Conservation (phyloP, 2,113 vertebrate genomes). For the Myxocyprinus asiaticus region DNA sequence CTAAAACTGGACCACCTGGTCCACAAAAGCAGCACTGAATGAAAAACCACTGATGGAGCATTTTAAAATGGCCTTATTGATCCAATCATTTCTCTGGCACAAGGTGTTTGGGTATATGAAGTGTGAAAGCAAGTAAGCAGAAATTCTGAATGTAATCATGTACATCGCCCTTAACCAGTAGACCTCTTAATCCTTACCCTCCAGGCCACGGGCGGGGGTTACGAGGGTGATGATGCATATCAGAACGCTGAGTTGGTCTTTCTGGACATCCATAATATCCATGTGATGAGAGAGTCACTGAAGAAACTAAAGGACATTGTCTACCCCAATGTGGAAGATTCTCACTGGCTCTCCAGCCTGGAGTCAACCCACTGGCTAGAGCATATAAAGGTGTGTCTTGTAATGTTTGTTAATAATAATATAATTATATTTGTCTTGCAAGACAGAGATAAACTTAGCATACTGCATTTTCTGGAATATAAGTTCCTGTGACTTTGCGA, state of each 20-base stretch:
- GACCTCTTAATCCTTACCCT: neutral
- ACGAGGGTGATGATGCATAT: constrained; percentile 94
- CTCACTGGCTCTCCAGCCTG: constrained; percentile 96
- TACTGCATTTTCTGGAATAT: too few relatives aligned
- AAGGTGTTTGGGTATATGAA: neutral
- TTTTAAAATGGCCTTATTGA: constrained; percentile 28
- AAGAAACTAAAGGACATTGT: constrained; percentile 97
- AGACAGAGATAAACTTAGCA: too few relatives aligned
- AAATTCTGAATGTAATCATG: neutral
- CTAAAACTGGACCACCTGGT: neutral
- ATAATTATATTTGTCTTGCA: too few relatives aligned
- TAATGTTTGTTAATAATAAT: neutral
- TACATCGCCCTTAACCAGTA: neutral
- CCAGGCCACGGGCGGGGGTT: constrained; percentile 96
- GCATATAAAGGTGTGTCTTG: constrained; percentile 88
- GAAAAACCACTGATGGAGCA: neutral
- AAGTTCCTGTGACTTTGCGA: too few relatives aligned
- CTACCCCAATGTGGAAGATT: constrained; percentile 95
- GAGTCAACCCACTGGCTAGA: constrained; percentile 98
- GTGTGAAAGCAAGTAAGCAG: constrained; percentile 4
- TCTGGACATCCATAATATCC: constrained; percentile 98
- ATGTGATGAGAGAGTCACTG: constrained; percentile 97
- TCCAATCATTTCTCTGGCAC: constrained; percentile 8
- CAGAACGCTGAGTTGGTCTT: constrained; percentile 91
- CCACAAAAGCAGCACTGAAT: constrained; percentile 17